These are phyloP conservation scores for Colius striatus DNA, from an alignment of 2,113 vertebrate genomes.

Conservation along the genomic window DNA sequence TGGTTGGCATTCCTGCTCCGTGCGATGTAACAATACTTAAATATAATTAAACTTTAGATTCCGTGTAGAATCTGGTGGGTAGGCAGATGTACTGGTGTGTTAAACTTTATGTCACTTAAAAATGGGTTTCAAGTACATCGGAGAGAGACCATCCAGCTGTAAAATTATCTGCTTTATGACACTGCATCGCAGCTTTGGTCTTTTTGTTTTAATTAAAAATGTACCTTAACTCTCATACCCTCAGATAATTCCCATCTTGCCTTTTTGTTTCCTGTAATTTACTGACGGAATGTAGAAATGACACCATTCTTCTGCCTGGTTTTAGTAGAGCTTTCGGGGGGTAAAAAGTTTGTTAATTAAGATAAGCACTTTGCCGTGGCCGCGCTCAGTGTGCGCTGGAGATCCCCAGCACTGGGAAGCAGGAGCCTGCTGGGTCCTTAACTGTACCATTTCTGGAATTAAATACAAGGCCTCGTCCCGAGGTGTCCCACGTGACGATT, in stretches of 20 bases:
- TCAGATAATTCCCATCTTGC: background rate
- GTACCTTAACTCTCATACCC: conserved; percentile 71
- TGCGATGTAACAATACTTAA: conserved; percentile 77
- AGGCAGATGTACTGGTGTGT: conserved; percentile 90
- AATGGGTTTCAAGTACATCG: conserved; percentile 93
- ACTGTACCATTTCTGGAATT: background rate
- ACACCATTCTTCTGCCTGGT: background rate
- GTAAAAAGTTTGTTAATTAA: background rate
- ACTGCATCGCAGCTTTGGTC: conserved; percentile 71
- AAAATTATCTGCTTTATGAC: conserved; percentile 93
- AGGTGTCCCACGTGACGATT: background rate
- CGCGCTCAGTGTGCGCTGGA: background rate
- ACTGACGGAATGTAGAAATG: background rate
- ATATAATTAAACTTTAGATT: conserved; percentile 92
- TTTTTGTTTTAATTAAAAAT: conserved; percentile 83
- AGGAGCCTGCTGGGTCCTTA: background rate
- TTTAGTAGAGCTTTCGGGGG: background rate
- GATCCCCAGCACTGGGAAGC: background rate
- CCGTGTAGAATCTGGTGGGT: conserved; percentile 90
- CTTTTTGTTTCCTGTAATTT: conserved; percentile 8
- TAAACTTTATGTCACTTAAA: conserved; percentile 99
- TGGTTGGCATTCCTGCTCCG: conserved; percentile 64
- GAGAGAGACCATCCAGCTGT: conserved; percentile 91
- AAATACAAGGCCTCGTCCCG: background rate
- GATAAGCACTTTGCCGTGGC: background rate